Base-by-base conservation (phyloP, 2,113 vertebrate genomes). In the Labeo catla region DNA sequence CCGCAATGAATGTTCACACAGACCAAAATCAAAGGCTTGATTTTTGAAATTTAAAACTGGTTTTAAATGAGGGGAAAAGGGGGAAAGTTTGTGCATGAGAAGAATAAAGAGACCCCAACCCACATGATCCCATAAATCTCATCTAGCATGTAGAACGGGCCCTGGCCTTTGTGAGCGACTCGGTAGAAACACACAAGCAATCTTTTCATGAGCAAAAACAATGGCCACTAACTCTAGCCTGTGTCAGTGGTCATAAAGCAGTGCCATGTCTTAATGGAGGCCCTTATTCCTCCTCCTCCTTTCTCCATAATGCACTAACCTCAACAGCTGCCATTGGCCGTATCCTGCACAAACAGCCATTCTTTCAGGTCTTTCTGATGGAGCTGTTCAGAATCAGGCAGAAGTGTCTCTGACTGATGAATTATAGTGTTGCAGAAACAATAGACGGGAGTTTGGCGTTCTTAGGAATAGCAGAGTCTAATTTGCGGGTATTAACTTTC, bases 361-460 rank as follows among this genome's bases (percentile, higher is more conserved):
- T 93, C 92, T 94, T 93, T 90, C 91, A 88, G 86, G 87, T 89
- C 82, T 86, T 86, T 92, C 93, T 93, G 91, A 93, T 93, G 92
- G 88, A 93, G 92, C 91, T 86, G 81, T 93, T 93, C 85, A 80
- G 54, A 80, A 43, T 80, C 77, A 61, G 36, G 77, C 77, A 80
- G 50, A 83, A 83, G 63, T 66, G 80, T 50, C 63, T 54, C 23
- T 83, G 66, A 16, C 68, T 23, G 68, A 73, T 57, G 45, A 83
- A 36, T 83, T 83, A 83, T 70, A 54, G 63, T 57, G 81, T 57
- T 36, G 45, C 28, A 57, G 28, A 54, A 45, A 83, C 81, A 72
- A 59, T 45, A 73, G 66, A 57, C 12, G 45, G 43, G 63, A 68
- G 80, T 82, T 66, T 68, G 28, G 36, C 49, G 34, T 83, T 83